phyloP scores from a whole-genome alignment of 30 jellyfish, hydroid and myxozoan species.

The Phacellophora camtschatica region DNA sequence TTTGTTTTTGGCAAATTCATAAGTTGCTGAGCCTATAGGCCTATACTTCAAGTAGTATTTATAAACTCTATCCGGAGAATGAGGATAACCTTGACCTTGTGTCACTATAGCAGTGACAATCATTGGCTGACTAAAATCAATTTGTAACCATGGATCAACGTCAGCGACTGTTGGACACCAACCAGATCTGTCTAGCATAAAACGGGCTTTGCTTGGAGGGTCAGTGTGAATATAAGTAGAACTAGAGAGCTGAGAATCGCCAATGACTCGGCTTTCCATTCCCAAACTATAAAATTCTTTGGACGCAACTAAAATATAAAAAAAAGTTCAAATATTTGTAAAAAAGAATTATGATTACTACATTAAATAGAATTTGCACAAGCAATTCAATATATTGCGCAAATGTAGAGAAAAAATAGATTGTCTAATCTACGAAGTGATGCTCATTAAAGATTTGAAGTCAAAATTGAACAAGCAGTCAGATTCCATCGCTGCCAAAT shows the following conservation, averaged over 20 bases:
- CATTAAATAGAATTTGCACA: too few species aligned
- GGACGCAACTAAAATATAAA: slow-evolving; percentile 11
- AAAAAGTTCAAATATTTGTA: too few species aligned
- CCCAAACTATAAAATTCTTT: slow-evolving; percentile 35
- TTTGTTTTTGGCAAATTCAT: background rate
- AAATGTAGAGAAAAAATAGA: too few species aligned
- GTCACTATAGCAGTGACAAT: slow-evolving; percentile 31
- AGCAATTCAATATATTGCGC: too few species aligned
- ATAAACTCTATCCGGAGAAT: slow-evolving; percentile 2
- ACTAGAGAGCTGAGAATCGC: slow-evolving; percentile 24
- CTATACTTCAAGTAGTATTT: slow-evolving; percentile 23
- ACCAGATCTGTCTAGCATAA: background rate
- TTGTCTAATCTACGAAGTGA: too few species aligned
- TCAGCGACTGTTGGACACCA: slow-evolving; percentile 46
- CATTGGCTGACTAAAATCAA: slow-evolving; percentile 48
- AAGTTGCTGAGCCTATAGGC: background rate
- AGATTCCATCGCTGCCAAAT: too few species aligned
- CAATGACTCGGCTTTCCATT: slow-evolving; percentile 48
- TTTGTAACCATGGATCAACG: slow-evolving; percentile 22
- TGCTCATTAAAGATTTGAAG: too few species aligned
- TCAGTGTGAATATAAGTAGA: background rate
- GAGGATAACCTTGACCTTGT: slow-evolving; percentile 9
- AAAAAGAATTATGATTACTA: too few species aligned
- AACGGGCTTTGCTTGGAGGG: slow-evolving; percentile 28
- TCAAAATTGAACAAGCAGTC: too few species aligned